Conservation (phyloP, 2,888 invertebrate genomes). For the Drosophila bunnanda region DNA sequence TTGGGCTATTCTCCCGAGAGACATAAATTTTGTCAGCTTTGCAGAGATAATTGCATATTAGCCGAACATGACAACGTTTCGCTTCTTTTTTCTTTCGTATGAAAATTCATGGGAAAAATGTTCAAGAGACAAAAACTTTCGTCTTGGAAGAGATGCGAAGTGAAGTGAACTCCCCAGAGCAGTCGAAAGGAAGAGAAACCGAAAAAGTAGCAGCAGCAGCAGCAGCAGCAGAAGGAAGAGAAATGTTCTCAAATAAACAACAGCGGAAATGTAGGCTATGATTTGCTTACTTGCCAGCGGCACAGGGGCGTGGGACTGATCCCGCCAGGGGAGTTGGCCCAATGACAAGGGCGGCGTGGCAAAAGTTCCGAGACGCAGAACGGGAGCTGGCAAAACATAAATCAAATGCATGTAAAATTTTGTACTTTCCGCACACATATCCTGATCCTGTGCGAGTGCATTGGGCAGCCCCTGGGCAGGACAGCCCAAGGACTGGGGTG, state of each 20-base stretch:
- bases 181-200: constrained; percentile 4
- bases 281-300: constrained; percentile 71
- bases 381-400: constrained; percentile 68
- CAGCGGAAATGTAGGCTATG: constrained; percentile 78
- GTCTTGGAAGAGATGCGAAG: constrained; percentile 35
- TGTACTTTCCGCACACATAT: constrained; percentile 79
- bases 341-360: constrained; percentile 55
- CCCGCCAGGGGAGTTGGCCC: constrained; percentile 36
- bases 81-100: neutral
- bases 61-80: constrained; percentile 31
- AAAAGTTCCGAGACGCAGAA: constrained; percentile 43
- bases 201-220: constrained; percentile 8
- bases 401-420: constrained; percentile 81
- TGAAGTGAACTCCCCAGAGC: constrained; percentile 38
- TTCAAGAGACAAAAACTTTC: constrained; percentile 23
- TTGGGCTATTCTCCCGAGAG: neutral
- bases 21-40: constrained; percentile 38
- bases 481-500: constrained; percentile 4
- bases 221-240: constrained; percentile 32
- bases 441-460: constrained; percentile 78
- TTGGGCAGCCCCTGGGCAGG: constrained; percentile 52
- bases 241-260: constrained; percentile 56
- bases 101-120: constrained; percentile 35
- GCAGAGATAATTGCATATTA: constrained; percentile 30
- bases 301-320: constrained; percentile 11